Evolutionary conservation across 2,888 invertebrate genomes (phyloP).

Genomic region (Flabesymbios commensalis): DNA sequence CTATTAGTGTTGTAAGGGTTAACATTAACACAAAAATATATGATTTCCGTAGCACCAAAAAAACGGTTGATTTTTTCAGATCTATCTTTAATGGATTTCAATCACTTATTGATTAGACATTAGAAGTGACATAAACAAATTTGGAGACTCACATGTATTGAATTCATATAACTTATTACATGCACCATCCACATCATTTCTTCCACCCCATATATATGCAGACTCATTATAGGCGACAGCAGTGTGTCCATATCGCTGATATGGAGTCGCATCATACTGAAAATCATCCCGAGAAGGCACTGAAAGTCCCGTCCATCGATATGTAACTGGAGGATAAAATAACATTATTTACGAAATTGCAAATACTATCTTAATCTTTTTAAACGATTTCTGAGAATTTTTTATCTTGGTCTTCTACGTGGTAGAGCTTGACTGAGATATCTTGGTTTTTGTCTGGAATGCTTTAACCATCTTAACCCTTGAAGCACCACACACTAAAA

Average conservation of each 20-base stretch:
- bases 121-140: too few relatives aligned
- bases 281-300: constrained; percentile 64
- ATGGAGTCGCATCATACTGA: constrained; percentile 62
- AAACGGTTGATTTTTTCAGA: too few relatives aligned
- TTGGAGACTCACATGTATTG: constrained; percentile 71
- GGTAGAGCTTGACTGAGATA: too few relatives aligned
- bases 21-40: too few relatives aligned
- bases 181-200: constrained; percentile 78
- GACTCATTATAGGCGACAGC: constrained; percentile 76
- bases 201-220: constrained; percentile 88
- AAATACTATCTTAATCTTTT: neutral
- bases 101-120: too few relatives aligned
- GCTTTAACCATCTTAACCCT: neutral
- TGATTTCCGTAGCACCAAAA: too few relatives aligned
- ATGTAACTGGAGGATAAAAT: constrained; percentile 53
- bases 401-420: too few relatives aligned
- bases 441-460: neutral
- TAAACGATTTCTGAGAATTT: too few relatives aligned
- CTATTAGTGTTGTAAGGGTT: too few relatives aligned
- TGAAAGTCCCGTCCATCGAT: constrained; percentile 63
- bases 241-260: constrained; percentile 91
- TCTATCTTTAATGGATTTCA: too few relatives aligned
- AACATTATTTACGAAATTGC: neutral
- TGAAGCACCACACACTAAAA: neutral
- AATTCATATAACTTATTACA: constrained; percentile 82